Percentiles rank a stretch among this genome's conserved stretches.
Conservation (phyloP, 1,140 invertebrate species). For the Aphaenogaster rudis region DNA sequence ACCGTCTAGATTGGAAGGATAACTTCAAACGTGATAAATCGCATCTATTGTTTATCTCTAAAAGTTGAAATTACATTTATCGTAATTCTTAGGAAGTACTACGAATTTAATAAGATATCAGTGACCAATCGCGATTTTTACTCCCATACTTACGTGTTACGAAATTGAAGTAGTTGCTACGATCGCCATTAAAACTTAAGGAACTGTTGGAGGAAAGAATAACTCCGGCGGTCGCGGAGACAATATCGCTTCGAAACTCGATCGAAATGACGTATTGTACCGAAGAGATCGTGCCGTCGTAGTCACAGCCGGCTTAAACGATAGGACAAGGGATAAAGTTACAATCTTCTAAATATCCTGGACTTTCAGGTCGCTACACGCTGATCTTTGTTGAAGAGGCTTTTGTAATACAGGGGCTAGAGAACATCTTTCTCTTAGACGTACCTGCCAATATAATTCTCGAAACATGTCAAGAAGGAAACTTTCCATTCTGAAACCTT, state of each 20-base stretch:
- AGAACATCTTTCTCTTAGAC: not conserved
- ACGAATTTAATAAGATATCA: slow-evolving; percentile 14
- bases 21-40: not conserved
- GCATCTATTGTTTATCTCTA: not conserved
- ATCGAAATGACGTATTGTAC: slow-evolving; percentile 31
- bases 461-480: not conserved
- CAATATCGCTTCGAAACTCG: slow-evolving; percentile 31
- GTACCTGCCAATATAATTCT: not conserved
- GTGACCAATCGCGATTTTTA: slow-evolving; percentile 49
- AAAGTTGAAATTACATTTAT: not conserved
- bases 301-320: slow-evolving; percentile 16
- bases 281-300: not conserved
- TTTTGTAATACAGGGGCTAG: not conserved
- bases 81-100: not conserved
- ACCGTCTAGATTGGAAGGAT: not conserved
- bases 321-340: slow-evolving; percentile 32
- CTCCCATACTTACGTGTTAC: slow-evolving; percentile 13
- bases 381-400: slow-evolving; percentile 18
- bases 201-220: slow-evolving; percentile 19
- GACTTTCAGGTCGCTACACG: not conserved
- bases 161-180: slow-evolving; percentile 7
- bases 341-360: slow-evolving; percentile 23
- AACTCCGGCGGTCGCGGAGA: slow-evolving; percentile 11
- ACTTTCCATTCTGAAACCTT: not conserved
- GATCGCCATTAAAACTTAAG: slow-evolving; percentile 43